Conservation (phyloP, 2,888 invertebrate genomes). For the Heliconius ismenius region DNA sequence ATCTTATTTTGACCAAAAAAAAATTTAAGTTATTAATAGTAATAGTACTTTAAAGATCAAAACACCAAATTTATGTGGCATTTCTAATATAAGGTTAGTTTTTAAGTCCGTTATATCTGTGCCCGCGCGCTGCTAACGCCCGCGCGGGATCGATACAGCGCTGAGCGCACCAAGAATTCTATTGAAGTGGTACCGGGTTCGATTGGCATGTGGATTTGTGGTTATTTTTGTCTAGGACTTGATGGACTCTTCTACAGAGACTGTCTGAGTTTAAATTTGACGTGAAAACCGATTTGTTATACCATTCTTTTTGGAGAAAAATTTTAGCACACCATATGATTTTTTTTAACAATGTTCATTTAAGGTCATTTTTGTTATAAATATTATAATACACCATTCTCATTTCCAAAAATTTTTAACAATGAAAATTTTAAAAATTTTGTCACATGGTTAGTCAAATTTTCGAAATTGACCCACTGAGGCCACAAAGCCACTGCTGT, state of each 20-base stretch:
- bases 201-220: slow-evolving; percentile 44
- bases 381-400: no score
- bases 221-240: slow-evolving; percentile 6
- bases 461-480: slow-evolving; percentile 10
- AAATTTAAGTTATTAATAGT: not conserved
- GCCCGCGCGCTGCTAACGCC: slow-evolving; percentile 73
- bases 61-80: slow-evolving; percentile 44
- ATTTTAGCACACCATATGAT: no score
- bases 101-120: slow-evolving; percentile 70
- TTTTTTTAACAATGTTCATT: no score
- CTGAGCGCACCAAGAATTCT: slow-evolving; percentile 73
- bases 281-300: not conserved
- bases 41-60: not conserved
- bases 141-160: slow-evolving; percentile 69
- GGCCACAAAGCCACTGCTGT: slow-evolving; percentile 46
- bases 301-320: not conserved
- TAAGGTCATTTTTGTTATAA: no score
- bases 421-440: not conserved
- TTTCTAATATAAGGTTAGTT: slow-evolving; percentile 33
- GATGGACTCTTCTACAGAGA: not conserved
- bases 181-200: slow-evolving; percentile 51
- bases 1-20: not conserved
- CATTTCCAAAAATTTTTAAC: no score
- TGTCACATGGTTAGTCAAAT: not conserved
- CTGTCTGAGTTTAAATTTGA: not conserved